These are phyloP conservation scores for Forbesichthys papilliferus DNA, from an alignment of 2,113 vertebrate genomes.

Conservation along the genomic window DNA sequence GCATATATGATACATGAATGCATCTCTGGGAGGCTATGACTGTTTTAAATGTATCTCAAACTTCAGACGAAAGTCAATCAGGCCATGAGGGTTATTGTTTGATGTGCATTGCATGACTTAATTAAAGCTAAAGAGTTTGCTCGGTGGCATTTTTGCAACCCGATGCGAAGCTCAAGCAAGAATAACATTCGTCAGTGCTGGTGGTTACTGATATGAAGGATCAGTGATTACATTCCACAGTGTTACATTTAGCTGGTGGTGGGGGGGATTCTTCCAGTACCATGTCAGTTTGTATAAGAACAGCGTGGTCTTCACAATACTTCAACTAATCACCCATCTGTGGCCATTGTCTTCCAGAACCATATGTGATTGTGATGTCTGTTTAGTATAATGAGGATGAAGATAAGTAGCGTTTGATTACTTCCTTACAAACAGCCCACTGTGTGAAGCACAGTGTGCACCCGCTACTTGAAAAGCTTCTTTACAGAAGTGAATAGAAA, in stretches of 20 bases:
- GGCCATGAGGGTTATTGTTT: conserved; percentile 8
- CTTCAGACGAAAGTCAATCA: conserved; percentile 8
- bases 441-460: conserved; percentile 42
- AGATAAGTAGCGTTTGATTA: conserved; percentile 70
- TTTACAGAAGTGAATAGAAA: conserved; percentile 33
- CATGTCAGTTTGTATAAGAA: conserved; percentile 45
- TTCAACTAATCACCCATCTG: conserved; percentile 71
- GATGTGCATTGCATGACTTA: conserved; percentile 25
- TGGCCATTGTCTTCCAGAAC: conserved; percentile 62
- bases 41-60: conserved; percentile 21
- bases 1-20: conserved; percentile 9
- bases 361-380: conserved; percentile 59
- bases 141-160: neutral
- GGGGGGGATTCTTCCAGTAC: conserved; percentile 12
- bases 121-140: conserved; percentile 10
- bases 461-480: conserved; percentile 32
- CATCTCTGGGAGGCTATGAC: conserved; percentile 29
- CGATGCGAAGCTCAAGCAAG: conserved; percentile 21
- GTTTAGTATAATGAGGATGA: conserved; percentile 66
- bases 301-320: conserved; percentile 57
- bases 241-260: conserved; percentile 38
- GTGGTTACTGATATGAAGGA: conserved; percentile 44
- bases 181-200: conserved; percentile 23
- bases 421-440: conserved; percentile 52
- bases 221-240: conserved; percentile 57